These are phyloP conservation scores for Castor canadensis DNA, from an alignment of 2,113 vertebrate species.

Conservation along the genomic window DNA sequence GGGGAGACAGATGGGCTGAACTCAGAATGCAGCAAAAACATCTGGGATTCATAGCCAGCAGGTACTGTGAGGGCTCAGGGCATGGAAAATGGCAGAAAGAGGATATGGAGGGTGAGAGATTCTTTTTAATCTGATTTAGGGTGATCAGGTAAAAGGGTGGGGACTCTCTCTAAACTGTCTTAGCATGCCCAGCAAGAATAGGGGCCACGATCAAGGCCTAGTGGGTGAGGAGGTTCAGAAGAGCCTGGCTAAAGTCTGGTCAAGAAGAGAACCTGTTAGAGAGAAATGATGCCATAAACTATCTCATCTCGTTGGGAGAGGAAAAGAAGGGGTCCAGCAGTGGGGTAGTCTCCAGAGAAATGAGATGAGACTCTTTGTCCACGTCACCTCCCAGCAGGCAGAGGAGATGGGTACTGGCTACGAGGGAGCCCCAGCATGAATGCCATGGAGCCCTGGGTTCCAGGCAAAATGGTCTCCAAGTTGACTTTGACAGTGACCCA, in stretches of 20 bases:
- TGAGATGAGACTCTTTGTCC: not conserved
- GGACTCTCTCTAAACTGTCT: not conserved
- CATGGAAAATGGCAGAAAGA: not conserved
- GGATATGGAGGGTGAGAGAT: no score
- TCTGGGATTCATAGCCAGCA: not conserved
- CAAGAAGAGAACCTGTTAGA: not conserved
- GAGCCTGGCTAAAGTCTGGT: not conserved
- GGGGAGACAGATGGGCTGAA: not conserved
- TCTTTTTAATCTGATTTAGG: not conserved
- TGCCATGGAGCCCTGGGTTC: not conserved
- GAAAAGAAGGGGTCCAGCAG: not conserved
- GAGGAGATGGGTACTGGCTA: rapidly evolving
- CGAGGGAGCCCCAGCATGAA: not conserved
- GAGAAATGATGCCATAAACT: not conserved
- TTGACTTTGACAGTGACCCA: not conserved
- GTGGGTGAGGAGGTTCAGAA: not conserved
- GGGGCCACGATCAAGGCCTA: not conserved
- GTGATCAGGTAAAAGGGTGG: not conserved
- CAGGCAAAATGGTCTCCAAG: not conserved
- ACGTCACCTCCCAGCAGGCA: not conserved
- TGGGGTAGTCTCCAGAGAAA: not conserved
- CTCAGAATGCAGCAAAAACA: not conserved
- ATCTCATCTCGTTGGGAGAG: not conserved
- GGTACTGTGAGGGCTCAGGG: not conserved
- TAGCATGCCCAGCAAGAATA: no score